Conservation (phyloP, 2,888 invertebrate genomes). For the Xestia c-nigrum region DNA sequence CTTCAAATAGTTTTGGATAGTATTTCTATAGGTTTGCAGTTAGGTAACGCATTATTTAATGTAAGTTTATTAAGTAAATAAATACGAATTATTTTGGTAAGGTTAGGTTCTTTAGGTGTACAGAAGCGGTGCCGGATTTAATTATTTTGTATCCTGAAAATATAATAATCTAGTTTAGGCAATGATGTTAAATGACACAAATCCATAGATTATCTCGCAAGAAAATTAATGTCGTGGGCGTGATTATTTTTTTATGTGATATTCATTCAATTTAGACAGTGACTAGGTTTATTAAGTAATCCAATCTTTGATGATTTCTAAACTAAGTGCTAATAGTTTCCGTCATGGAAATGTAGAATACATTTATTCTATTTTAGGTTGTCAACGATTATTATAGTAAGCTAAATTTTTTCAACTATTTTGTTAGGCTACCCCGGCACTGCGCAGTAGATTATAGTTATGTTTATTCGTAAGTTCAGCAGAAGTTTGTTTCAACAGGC, state of each 20-base stretch:
- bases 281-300: background rate
- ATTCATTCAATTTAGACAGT: background rate
- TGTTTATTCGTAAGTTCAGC: conserved; percentile 30
- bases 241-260: background rate
- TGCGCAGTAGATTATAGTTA: background rate
- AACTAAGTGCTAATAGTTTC: background rate
- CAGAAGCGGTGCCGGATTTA: conserved; percentile 22
- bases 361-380: background rate
- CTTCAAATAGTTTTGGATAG: background rate
- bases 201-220: background rate
- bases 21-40: conserved; percentile 19
- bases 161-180: background rate
- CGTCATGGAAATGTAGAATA: background rate
- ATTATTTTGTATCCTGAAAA: background rate
- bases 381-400: no score
- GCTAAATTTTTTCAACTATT: background rate
- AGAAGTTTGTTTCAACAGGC: conserved; percentile 65
- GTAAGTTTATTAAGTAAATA: background rate
- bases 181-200: background rate
- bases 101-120: conserved; percentile 27
- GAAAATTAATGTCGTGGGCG: background rate
- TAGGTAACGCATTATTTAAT: conserved; percentile 16
- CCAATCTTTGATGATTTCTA: background rate
- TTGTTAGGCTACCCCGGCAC: background rate
- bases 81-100: conserved; percentile 8